phyloP scores from a whole-genome alignment of 2,797 vertebrate species.

The Hippopotamyrus pictus region DNA sequence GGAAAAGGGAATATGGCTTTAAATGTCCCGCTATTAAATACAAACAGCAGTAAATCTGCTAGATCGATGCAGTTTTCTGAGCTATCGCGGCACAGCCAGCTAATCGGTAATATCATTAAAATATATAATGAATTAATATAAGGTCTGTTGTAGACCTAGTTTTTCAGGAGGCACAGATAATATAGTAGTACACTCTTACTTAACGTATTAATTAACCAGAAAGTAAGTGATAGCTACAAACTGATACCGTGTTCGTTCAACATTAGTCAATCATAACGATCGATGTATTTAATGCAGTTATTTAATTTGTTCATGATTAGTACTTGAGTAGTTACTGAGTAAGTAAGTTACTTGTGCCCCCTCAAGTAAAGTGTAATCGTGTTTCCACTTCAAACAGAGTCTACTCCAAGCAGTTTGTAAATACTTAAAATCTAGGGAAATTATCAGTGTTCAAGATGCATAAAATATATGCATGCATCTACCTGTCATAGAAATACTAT shows the following conservation, averaged over 20 bases:
- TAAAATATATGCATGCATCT: not conserved
- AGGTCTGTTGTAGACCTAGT: not conserved
- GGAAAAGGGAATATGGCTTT: not conserved
- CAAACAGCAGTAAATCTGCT: not conserved
- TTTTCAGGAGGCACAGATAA: not conserved
- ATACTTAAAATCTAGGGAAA: not conserved
- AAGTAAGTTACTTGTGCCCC: not conserved
- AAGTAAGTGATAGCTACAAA: not conserved
- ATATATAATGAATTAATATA: not conserved
- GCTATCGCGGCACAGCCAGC: not conserved
- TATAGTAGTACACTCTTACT: not conserved
- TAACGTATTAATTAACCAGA: not conserved
- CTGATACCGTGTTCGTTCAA: not conserved
- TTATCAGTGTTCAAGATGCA: not conserved
- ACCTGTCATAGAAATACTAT: not conserved
- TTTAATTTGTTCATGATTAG: not conserved
- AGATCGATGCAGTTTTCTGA: not conserved
- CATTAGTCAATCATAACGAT: not conserved
- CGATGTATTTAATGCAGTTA: not conserved
- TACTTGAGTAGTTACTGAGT: not conserved
- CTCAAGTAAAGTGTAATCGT: not conserved
- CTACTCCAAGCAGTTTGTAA: not conserved
- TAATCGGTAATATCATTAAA: not conserved
- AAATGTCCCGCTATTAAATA: not conserved
- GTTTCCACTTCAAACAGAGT: not conserved